Evolutionary conservation across 2,888 invertebrate species (phyloP).

Genomic region (Hesperia comma): DNA sequence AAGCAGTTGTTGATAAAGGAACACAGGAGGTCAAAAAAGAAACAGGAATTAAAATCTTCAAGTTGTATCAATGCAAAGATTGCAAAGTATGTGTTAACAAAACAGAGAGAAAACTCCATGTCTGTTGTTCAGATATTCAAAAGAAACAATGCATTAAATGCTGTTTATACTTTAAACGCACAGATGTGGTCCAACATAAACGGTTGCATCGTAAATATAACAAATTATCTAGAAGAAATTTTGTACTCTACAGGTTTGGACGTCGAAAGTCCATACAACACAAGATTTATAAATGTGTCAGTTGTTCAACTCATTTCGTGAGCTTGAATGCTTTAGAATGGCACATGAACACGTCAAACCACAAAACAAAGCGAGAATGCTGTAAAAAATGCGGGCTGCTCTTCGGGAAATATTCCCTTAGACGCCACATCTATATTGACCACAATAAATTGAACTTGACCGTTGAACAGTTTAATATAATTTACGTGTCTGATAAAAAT

Average conservation of each 20-base stretch:
- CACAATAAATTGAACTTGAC: conserved; percentile 5
- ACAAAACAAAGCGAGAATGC: neutral
- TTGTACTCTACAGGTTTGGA: conserved; percentile 14
- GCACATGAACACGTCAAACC: conserved; percentile 16
- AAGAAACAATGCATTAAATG: conserved; percentile 23
- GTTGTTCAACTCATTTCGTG: conserved; percentile 26
- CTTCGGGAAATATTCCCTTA: conserved; percentile 9
- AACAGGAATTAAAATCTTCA: neutral
- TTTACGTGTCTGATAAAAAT: neutral
- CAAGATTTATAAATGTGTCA: conserved; percentile 18
- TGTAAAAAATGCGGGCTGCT: conserved; percentile 7
- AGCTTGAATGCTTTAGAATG: conserved; percentile 11
- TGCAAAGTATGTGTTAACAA: conserved; percentile 27
- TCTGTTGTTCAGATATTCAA: conserved; percentile 30
- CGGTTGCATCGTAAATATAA: conserved; percentile 1
- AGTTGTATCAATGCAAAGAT: conserved; percentile 31
- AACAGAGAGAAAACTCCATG: conserved; percentile 4
- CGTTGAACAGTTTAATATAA: conserved; percentile 11
- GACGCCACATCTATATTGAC: conserved; percentile 17
- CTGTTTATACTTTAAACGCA: conserved; percentile 10
- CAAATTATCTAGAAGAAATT: conserved; percentile 26
- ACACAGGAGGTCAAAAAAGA: neutral
- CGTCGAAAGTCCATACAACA: neutral
- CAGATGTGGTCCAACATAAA: conserved; percentile 6
- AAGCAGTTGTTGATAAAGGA: neutral